Evolutionary conservation across 2,888 invertebrate species (phyloP), one percentile per base, ranked within the genome.

Genomic region (Meteorus cinctellus): DNA sequence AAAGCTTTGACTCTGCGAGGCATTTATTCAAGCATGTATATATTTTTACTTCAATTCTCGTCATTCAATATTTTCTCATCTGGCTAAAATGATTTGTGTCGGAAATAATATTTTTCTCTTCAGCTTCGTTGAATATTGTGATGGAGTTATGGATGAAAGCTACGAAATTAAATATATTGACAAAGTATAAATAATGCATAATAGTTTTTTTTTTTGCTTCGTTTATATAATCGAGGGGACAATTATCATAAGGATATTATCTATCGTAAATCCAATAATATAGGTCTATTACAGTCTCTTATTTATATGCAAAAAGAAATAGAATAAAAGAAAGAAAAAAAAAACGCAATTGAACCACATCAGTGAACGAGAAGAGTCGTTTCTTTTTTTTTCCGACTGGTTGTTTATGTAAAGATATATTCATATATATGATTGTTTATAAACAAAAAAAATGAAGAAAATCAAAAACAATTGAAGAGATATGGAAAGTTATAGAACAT

Each of bases 221-320:
- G n/a, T 55, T 19, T n/a, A 55, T 55, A 19, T 55, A 4, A 19
- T 4, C 5, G 19, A n/a, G 65, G 34, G 12, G 41, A 65, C 36
- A 19, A 41, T 36, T 24, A 12, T 34, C 19, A 3, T 19, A 8
- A 19, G 36, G 34, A 65, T n/a, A 34, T 34, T 63, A 63, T 63
- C n/a, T 63, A 63, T 31, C 59, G 31, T 63, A 63, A 16, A 63
- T 34, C 27, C 59, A 60, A 34, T 31, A 16, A 36, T 65, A 59
- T 70, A 70, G 14, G 16, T 70, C 59, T 55, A 70, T 19, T 70
- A 59, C 69, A 70, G 69, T 70, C 69, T 70, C 69, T 74, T 62
- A 27, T 34, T 77, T 31, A 55, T 48, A 51, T 55, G 16, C 16
- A 45, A 45, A 45, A 55, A 55, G 8, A 55, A 55, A 19, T n/a